Evolutionary conservation across 2,888 invertebrate species (phyloP).

Genomic region (Ochropleura leucogaster): DNA sequence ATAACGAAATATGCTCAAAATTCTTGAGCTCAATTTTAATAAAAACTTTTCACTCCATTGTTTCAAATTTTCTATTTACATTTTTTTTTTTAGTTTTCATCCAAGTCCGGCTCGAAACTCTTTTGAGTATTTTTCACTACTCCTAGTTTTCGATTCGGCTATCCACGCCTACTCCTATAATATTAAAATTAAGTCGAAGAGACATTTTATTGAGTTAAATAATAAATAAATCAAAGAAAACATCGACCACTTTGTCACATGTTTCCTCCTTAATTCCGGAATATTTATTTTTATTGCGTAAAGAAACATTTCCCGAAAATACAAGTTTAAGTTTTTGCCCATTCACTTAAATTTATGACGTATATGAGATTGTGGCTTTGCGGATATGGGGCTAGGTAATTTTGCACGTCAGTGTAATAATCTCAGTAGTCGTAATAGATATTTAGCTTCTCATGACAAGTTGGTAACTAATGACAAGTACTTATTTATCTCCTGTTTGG

Average conservation of each 20-base stretch:
- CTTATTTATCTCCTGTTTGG: conserved; percentile 61
- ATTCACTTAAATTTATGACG: too few relatives aligned
- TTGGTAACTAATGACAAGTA: conserved; percentile 64
- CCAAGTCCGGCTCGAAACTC: too few relatives aligned
- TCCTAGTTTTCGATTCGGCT: too few relatives aligned
- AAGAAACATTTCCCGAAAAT: neutral
- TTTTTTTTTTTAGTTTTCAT: too few relatives aligned
- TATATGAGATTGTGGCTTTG: neutral
- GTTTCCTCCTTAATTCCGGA: neutral
- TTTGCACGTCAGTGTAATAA: conserved; percentile 44
- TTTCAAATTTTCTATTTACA: too few relatives aligned
- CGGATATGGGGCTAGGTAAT: neutral
- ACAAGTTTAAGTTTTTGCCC: neutral
- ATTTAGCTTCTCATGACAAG: conserved; percentile 68
- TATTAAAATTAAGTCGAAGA: too few relatives aligned
- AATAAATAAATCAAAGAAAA: neutral
- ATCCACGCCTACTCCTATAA: too few relatives aligned
- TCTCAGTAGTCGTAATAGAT: conserved; percentile 36
- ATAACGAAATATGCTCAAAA: too few relatives aligned
- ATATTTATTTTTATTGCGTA: neutral
- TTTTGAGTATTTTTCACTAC: too few relatives aligned
- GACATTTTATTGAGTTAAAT: neutral
- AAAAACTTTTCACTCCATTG: too few relatives aligned
- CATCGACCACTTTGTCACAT: neutral
- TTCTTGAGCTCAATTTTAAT: too few relatives aligned